phyloP scores from a whole-genome alignment of 37 sponge, comb jelly and placozoan genomes.

The Oopsacas minuta region DNA sequence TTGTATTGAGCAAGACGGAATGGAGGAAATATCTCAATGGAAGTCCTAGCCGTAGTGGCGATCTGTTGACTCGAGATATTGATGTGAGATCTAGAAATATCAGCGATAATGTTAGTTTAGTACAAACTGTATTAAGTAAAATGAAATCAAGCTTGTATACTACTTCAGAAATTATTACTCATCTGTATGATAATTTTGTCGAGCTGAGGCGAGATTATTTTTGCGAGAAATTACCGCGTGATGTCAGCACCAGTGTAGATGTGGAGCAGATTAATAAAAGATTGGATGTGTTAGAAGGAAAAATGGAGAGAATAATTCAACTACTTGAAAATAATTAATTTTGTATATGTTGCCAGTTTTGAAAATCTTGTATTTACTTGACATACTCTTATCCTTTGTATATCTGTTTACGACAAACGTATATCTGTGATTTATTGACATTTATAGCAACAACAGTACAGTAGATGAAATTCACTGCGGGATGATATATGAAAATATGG shows the following conservation, averaged over 20 bases:
- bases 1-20: background rate
- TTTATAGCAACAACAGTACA: no score
- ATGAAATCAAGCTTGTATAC: background rate
- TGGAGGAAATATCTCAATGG: background rate
- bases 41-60: background rate
- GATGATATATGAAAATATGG: no score
- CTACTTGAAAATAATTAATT: background rate
- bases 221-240: background rate
- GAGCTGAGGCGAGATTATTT: background rate
- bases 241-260: background rate
- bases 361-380: background rate
- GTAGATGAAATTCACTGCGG: no score
- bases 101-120: background rate
- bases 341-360: background rate
- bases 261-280: background rate
- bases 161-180: background rate
- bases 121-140: background rate
- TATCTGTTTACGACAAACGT: no score
- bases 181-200: background rate
- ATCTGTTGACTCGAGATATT: background rate
- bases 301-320: background rate
- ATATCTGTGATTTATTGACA: no score
- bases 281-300: background rate
- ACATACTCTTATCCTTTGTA: background rate
- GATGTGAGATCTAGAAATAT: background rate